Evolutionary conservation across 2,113 vertebrate species (phyloP).

Genomic region (Aythya baeri): DNA sequence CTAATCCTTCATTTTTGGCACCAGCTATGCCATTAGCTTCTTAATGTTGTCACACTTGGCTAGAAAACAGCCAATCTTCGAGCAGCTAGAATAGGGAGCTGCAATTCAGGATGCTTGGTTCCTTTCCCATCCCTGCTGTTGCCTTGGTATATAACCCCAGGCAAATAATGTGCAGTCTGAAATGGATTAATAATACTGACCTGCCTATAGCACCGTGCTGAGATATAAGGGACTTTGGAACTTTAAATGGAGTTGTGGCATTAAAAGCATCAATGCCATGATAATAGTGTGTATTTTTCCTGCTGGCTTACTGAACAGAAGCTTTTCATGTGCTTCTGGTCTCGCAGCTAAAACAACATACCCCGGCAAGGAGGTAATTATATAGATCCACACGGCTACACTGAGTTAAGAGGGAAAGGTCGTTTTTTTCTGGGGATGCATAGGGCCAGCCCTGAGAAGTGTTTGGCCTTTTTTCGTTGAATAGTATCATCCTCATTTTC

Average conservation of each 20-base stretch:
- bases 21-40: neutral
- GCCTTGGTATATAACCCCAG: neutral
- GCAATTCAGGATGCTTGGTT: neutral
- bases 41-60: neutral
- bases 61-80: neutral
- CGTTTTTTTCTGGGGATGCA: neutral
- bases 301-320: neutral
- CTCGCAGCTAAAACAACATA: neutral
- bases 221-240: slow-evolving; percentile 13
- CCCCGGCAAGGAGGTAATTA: neutral
- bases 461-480: neutral
- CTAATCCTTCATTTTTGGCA: neutral
- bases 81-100: neutral
- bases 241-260: neutral
- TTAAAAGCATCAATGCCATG: neutral
- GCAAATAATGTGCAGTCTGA: neutral
- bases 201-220: neutral
- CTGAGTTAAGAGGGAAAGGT: neutral
- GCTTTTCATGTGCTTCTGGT: neutral
- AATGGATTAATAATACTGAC: neutral
- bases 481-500: neutral
- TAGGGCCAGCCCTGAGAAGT: neutral
- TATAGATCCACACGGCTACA: neutral
- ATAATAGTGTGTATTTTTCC: neutral
- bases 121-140: neutral